Evolutionary conservation across 2,888 invertebrate genomes (phyloP), one percentile per base, ranked within the genome.

Genomic region (Sphaerophoria rueppellii): DNA sequence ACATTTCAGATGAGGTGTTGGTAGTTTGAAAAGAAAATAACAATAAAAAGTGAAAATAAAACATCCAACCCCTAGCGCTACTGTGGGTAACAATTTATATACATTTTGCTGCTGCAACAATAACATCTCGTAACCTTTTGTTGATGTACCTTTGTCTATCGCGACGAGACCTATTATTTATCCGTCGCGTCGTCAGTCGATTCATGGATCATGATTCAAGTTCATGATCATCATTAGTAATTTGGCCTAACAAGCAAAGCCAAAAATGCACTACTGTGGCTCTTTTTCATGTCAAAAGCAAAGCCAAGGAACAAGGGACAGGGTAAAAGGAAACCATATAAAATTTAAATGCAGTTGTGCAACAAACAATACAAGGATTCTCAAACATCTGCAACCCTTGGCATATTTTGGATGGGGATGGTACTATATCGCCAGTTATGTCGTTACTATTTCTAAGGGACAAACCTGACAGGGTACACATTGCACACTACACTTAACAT

Each of bases 211-310:
- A 78, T 60, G 83, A 67, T 83, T 65, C 83, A 83, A 83, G 83
- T 83, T 83, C 83, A 83, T 83, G 79, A 82, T 82, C 82, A 82
- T 74, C 82, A 71, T 79, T 70, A 67, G 65, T 67, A 67, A 48
- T 6, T 12, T 24, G 24, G 37, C 43, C 37, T 48, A 48, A 48
- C 65, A 63, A 37, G 35, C 35, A 50, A 65, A 50, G 50, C 14
- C n/a, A n/a, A 11, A 7, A 50, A 37, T 46, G 57, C 57, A 46
- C 43, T 40, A 40, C 43, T 43, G 43, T 43, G 9, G 9, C 11
- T 12, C 43, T 43, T 9, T 4, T 11, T 11, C 12, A 40, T 40
- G 4, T 43, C 12, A 43, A 16, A 32, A 43, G 43, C 12, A n/a
- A 4, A 14, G n/a, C 43, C 2, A 2, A 24, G 24, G 24, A 24